Conservation (phyloP, 2,888 invertebrate species). For the Amphipoea oculea region DNA sequence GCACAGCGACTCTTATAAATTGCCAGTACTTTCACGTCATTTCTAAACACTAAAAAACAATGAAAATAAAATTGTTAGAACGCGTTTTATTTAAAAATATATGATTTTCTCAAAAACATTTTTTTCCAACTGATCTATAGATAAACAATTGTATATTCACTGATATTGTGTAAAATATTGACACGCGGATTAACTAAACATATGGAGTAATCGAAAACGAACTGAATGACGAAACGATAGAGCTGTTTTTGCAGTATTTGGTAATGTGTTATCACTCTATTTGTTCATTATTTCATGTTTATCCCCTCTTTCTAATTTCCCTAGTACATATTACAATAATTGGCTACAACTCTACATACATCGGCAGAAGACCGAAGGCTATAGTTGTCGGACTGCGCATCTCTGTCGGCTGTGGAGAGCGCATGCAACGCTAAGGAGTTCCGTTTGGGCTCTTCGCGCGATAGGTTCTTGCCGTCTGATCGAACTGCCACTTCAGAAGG, state of each 20-base stretch:
- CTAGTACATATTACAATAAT: constrained; percentile 53
- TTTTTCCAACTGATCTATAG: not conserved
- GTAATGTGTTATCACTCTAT: not conserved
- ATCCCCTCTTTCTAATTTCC: not conserved
- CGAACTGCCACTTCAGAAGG: constrained; percentile 82
- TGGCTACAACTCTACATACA: constrained; percentile 71
- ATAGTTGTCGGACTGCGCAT: constrained; percentile 88
- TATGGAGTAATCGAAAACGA: constrained; percentile 1
- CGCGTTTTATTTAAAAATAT: constrained; percentile 30
- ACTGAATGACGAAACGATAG: not conserved
- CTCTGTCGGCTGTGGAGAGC: constrained; percentile 79
- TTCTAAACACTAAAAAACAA: not conserved
- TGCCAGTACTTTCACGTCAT: not conserved
- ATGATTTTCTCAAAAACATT: not conserved
- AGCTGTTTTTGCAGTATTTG: not conserved
- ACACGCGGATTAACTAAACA: not conserved
- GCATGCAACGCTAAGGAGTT: constrained; percentile 80
- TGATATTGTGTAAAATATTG: not conserved
- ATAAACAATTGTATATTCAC: constrained; percentile 32
- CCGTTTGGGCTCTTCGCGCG: constrained; percentile 81
- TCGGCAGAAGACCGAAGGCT: constrained; percentile 88
- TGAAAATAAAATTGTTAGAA: constrained; percentile 43
- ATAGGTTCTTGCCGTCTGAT: constrained; percentile 79
- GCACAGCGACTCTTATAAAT: not conserved
- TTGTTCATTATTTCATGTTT: not conserved